phyloP scores from a whole-genome alignment of 2,797 vertebrate species.

The Bradypus variegatus region DNA sequence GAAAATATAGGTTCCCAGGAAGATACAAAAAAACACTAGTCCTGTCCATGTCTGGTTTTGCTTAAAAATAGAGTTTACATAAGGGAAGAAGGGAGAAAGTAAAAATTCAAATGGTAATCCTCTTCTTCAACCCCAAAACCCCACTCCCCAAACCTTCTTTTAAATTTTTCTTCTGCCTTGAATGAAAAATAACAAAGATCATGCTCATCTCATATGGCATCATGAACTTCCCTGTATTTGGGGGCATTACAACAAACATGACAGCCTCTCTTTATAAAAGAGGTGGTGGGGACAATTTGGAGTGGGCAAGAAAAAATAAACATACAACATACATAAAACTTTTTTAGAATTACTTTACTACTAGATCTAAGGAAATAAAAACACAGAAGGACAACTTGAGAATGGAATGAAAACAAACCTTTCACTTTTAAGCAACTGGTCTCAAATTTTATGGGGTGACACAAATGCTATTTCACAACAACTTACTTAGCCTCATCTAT shows the following conservation, averaged over 20 bases:
- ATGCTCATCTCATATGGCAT: neutral
- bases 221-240: neutral
- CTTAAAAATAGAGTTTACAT: conserved; percentile 41
- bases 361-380: conserved; percentile 15
- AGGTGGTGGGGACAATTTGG: neutral
- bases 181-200: conserved; percentile 31
- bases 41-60: neutral
- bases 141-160: neutral
- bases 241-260: neutral
- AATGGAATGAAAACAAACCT: conserved; percentile 6
- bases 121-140: neutral
- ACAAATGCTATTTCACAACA: conserved; percentile 1
- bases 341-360: neutral
- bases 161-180: neutral
- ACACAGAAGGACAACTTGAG: neutral
- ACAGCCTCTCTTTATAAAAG: neutral
- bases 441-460: neutral
- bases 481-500: neutral
- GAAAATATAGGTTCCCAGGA: conserved; percentile 19
- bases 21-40: conserved; percentile 28
- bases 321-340: neutral
- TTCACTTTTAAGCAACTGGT: neutral
- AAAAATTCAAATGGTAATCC: conserved; percentile 20
- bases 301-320: neutral
- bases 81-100: conserved; percentile 1